These are phyloP conservation scores for Enteromius anoplus DNA, from an alignment of 2,797 vertebrate genomes.

Conservation along the genomic window DNA sequence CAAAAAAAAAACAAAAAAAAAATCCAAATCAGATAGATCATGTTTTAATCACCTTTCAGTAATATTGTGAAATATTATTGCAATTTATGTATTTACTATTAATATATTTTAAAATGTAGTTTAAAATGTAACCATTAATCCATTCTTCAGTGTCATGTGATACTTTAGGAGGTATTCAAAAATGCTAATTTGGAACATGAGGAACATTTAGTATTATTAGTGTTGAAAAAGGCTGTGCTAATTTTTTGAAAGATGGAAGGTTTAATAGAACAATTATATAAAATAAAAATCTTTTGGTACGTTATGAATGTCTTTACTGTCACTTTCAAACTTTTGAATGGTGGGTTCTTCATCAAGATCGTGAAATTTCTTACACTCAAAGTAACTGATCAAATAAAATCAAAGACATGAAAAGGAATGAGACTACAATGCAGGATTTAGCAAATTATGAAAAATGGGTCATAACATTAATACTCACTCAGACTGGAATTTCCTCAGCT, in stretches of 20 bases:
- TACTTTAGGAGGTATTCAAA: neutral
- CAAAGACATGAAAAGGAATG: neutral
- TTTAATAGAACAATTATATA: neutral
- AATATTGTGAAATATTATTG: neutral
- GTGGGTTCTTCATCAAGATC: too few relatives aligned
- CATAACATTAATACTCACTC: conserved; percentile 47
- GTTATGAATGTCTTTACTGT: neutral
- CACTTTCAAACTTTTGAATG: neutral
- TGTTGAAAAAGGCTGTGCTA: neutral
- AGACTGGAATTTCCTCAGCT: conserved; percentile 49
- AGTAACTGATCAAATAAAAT: neutral
- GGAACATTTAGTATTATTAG: neutral
- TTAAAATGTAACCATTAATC: neutral
- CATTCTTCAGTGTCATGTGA: neutral
- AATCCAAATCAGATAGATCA: neutral
- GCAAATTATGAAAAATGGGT: neutral
- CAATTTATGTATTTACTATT: neutral
- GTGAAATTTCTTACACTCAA: neutral
- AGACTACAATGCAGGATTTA: neutral
- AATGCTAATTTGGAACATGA: neutral
- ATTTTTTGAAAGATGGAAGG: neutral
- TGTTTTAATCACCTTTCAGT: neutral
- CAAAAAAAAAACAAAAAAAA: too few relatives aligned
- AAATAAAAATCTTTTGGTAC: neutral
- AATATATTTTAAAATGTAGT: neutral